Percentiles rank a stretch among this genome's conserved stretches.
These are phyloP conservation scores for Microctenopoma lineatum DNA, from an alignment of 2,797 vertebrate species.

Conservation along the genomic window DNA sequence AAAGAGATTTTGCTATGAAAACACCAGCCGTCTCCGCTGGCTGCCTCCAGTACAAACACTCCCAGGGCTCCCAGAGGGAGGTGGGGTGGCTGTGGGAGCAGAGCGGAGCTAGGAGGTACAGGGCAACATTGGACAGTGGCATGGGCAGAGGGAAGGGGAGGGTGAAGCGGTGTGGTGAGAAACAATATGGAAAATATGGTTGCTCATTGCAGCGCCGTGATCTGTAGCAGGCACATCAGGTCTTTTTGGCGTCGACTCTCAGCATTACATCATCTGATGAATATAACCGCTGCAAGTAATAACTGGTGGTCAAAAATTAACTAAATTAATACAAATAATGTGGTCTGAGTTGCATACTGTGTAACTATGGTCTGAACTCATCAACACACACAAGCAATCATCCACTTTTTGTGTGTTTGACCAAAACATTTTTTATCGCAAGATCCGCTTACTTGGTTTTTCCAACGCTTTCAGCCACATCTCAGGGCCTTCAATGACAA, in stretches of 20 bases:
- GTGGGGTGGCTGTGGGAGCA: slow-evolving; percentile 53
- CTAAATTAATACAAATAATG: background rate
- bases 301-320: background rate
- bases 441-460: too few species aligned
- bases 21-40: slow-evolving; percentile 75
- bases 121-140: slow-evolving; percentile 29
- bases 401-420: too few species aligned
- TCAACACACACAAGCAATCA: too few species aligned
- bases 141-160: background rate
- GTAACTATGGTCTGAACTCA: too few species aligned
- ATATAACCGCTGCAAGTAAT: background rate
- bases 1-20: slow-evolving; percentile 77
- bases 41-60: slow-evolving; percentile 78
- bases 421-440: too few species aligned
- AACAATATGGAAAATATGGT: background rate
- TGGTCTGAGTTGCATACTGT: background rate
- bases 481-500: too few species aligned
- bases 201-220: slow-evolving; percentile 4
- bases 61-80: slow-evolving; percentile 69
- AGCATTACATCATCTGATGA: slow-evolving; percentile 16
- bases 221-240: slow-evolving; percentile 21
- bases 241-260: background rate
- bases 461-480: too few species aligned
- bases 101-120: slow-evolving; percentile 7
- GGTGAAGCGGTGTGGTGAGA: background rate